These are phyloP conservation scores for Gallinago stenura DNA, from an alignment of 2,797 vertebrate species.

Conservation along the genomic window DNA sequence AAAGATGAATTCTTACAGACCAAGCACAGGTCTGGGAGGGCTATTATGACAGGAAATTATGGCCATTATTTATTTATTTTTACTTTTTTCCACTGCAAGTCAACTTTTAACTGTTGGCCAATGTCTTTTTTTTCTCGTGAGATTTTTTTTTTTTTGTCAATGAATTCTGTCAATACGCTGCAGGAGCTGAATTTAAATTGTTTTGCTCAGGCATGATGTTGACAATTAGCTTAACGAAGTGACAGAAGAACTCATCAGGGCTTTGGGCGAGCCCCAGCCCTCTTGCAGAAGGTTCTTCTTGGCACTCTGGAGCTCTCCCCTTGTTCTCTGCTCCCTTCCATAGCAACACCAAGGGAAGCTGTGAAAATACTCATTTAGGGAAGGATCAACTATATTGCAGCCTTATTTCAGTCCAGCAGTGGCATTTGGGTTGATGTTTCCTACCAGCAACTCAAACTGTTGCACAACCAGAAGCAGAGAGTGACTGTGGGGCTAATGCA, in stretches of 20 bases:
- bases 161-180: constrained; percentile 28
- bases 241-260: constrained; percentile 41
- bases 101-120: constrained; percentile 32
- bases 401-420: neutral
- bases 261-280: neutral
- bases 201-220: constrained; percentile 25
- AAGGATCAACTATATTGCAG: neutral
- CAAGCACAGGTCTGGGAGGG: constrained; percentile 55
- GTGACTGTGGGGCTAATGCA: neutral
- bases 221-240: constrained; percentile 51
- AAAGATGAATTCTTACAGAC: constrained; percentile 66
- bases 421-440: neutral
- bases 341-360: neutral
- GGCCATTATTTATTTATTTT: constrained; percentile 54
- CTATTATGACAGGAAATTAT: constrained; percentile 71
- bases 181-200: constrained; percentile 37
- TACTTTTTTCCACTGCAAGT: neutral
- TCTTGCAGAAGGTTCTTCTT: constrained; percentile 44
- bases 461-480: neutral
- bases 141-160: neutral
- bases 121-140: neutral
- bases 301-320: neutral
- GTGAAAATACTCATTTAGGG: neutral
- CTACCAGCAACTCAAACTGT: neutral
- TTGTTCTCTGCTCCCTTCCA: constrained; percentile 14